Base-by-base conservation (phyloP, 2,797 vertebrate species). In the Pseudochirops cupreus region DNA sequence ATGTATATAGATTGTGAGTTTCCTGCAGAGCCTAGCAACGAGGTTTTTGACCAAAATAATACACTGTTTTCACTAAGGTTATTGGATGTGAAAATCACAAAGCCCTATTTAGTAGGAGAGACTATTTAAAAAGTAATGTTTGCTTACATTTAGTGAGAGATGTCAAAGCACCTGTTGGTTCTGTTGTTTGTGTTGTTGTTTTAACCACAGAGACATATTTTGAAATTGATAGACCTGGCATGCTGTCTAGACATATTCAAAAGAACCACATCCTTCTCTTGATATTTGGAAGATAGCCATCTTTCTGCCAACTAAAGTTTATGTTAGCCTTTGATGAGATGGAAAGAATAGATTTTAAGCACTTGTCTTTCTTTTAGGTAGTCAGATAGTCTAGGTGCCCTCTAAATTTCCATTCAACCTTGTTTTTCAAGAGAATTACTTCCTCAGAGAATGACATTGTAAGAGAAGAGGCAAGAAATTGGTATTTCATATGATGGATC, bases 181-280 rank as follows among this genome's bases (percentile, higher is more conserved):
- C 59, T 54, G 90, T 39, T 82, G 67, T 93, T 94, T 96, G 62
- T 26, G 94, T 82, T 26, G 95, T 97, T 95, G 92, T 94, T 94
- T 52, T 95, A 97, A 91, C 55, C 56, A 59, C 92, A 96, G 95
- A 93, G 92, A 91, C 21, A 56, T 96, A 92, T 93, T 94, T 33
- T 90, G 33, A 95, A 94, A 96, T 94, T 90, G 82, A 92, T 94
- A 92, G 46, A 91, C 50, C 18, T 92, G 52, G 14, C 52, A 95
- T 56, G 56, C 56, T 59, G 55, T 97, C 91, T 97, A 97, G 96
- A 95, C 91, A 93, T 96, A 82, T n/a, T 92, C 39, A 94, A 96
- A 82, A 96, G 18, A 94, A 67, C 54, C 56, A 5, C 58, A 97
- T 95, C 29, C 91, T 95, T 97, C 91, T 97, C 92, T 13, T 62